phyloP scores from a whole-genome alignment of 2,113 vertebrate genomes.

The Apistogramma diplotaenia region DNA sequence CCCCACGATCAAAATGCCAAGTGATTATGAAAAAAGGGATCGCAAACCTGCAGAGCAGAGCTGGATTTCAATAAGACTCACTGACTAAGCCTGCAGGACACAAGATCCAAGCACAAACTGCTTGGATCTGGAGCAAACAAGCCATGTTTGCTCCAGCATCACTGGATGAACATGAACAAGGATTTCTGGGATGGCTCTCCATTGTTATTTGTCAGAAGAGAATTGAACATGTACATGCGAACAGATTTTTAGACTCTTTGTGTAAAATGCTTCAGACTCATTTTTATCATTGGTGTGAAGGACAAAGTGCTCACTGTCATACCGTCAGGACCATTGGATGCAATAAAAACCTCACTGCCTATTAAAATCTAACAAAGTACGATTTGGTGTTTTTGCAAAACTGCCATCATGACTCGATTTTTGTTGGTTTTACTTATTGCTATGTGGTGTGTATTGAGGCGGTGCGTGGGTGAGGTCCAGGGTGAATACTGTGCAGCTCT shows the following conservation, averaged over 20 bases:
- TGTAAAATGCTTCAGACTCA: neutral
- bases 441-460: conserved; percentile 22
- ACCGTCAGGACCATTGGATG: neutral
- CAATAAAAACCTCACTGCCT: neutral
- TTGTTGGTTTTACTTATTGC: neutral
- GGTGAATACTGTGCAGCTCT: conserved; percentile 24
- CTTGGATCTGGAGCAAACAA: conserved; percentile 35
- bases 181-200: neutral
- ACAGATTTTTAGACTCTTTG: neutral
- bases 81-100: conserved; percentile 10
- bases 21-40: conserved; percentile 36
- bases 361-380: neutral
- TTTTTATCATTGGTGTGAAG: neutral
- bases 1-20: conserved; percentile 26
- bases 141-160: conserved; percentile 41
- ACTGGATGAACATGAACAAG: neutral
- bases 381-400: neutral
- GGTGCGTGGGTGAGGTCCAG: conserved; percentile 29
- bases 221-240: neutral
- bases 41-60: neutral
- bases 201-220: neutral
- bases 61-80: neutral
- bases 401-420: neutral
- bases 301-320: neutral
- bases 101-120: neutral